phyloP scores from a whole-genome alignment of 1,140 invertebrate genomes.

The Anthonomus grandis region DNA sequence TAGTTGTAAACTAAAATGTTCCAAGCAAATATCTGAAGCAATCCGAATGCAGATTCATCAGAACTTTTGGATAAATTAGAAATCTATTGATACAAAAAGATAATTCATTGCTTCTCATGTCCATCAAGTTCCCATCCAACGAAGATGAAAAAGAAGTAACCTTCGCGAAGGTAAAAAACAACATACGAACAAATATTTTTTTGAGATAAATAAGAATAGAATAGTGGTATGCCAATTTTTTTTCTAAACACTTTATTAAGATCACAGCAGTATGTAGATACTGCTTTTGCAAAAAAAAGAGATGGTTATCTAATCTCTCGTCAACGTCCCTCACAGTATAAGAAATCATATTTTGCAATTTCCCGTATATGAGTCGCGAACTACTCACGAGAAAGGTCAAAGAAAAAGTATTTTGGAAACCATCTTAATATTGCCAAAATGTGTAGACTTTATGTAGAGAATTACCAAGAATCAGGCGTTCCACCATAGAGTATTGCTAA shows the following conservation, averaged over 20 bases:
- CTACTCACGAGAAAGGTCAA: too few relatives aligned
- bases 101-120: too few relatives aligned
- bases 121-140: background rate
- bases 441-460: too few relatives aligned
- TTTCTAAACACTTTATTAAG: background rate
- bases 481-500: background rate
- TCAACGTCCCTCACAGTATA: background rate
- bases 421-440: background rate
- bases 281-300: too few relatives aligned
- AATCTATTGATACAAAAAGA: too few relatives aligned
- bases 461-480: background rate
- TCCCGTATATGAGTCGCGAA: background rate
- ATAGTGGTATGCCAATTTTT: background rate
- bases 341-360: background rate
- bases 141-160: background rate
- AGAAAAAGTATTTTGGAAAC: background rate
- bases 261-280: background rate
- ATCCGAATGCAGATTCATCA: too few relatives aligned
- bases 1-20: too few relatives aligned
- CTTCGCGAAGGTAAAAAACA: background rate
- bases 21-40: too few relatives aligned
- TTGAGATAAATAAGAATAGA: background rate
- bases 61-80: too few relatives aligned
- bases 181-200: background rate
- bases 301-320: background rate